Conservation (phyloP, 2,797 vertebrate genomes). For the Enteromius trimaculatus region DNA sequence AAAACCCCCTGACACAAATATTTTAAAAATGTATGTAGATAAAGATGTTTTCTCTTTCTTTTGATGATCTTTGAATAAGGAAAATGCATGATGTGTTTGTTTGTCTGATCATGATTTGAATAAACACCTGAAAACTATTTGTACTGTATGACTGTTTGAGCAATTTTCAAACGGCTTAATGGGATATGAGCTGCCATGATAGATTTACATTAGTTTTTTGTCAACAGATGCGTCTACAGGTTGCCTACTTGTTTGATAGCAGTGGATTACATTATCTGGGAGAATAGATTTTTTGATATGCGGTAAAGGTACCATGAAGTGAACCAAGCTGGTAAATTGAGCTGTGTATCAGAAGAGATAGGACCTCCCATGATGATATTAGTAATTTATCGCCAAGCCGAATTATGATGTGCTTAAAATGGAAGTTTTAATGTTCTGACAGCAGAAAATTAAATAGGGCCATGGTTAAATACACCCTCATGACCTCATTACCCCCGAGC, state of each 20-base stretch:
- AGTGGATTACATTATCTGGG: not conserved
- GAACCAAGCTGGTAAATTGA: slow-evolving; percentile 34
- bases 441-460: slow-evolving; percentile 53
- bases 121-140: slow-evolving; percentile 36
- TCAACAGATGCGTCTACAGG: not conserved
- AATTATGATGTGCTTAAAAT: slow-evolving; percentile 45
- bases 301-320: slow-evolving; percentile 12
- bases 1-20: not conserved
- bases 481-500: slow-evolving; percentile 48
- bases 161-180: not conserved
- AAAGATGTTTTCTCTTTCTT: not conserved
- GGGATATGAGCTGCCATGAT: not conserved
- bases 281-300: slow-evolving; percentile 9
- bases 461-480: slow-evolving; percentile 46
- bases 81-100: slow-evolving; percentile 35
- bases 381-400: slow-evolving; percentile 46
- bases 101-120: slow-evolving; percentile 21
- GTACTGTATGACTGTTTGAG: not conserved
- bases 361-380: slow-evolving; percentile 37
- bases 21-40: slow-evolving; percentile 1
- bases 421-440: slow-evolving; percentile 51
- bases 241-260: slow-evolving; percentile 3
- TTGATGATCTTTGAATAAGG: slow-evolving; percentile 16
- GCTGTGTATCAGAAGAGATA: slow-evolving; percentile 34
- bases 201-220: not conserved